These are phyloP conservation scores for Pitta sordida DNA, from an alignment of 2,113 vertebrate species.

Conservation along the genomic window DNA sequence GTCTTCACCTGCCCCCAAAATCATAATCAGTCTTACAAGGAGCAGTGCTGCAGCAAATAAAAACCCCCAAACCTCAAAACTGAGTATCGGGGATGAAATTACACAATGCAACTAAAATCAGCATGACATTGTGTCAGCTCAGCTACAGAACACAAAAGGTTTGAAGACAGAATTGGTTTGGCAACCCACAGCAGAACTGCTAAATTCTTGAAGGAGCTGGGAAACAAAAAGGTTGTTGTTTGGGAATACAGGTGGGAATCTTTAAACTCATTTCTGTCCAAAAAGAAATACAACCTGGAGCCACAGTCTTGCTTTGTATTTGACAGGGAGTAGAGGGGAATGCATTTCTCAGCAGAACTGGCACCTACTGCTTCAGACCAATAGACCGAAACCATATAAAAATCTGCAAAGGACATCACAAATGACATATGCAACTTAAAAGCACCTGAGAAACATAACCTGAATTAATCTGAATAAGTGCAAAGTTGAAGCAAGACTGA, in stretches of 20 bases:
- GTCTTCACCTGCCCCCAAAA: neutral
- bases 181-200: neutral
- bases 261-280: neutral
- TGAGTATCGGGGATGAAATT: neutral
- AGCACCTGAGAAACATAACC: neutral
- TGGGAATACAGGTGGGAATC: neutral
- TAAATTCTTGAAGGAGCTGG: neutral
- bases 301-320: neutral
- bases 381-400: neutral
- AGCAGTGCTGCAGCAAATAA: neutral
- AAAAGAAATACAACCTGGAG: neutral
- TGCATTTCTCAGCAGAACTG: neutral
- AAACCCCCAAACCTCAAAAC: neutral
- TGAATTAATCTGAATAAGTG: neutral
- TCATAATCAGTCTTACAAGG: neutral
- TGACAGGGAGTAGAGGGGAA: neutral
- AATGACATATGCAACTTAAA: neutral
- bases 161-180: neutral
- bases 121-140: neutral
- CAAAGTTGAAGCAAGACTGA: neutral
- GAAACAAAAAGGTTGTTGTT: neutral
- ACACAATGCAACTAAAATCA: neutral
- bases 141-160: neutral
- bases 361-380: neutral
- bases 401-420: neutral